These are phyloP conservation scores for Psittacula cyanocephala DNA, from an alignment of 2,113 vertebrate species.

Conservation along the genomic window DNA sequence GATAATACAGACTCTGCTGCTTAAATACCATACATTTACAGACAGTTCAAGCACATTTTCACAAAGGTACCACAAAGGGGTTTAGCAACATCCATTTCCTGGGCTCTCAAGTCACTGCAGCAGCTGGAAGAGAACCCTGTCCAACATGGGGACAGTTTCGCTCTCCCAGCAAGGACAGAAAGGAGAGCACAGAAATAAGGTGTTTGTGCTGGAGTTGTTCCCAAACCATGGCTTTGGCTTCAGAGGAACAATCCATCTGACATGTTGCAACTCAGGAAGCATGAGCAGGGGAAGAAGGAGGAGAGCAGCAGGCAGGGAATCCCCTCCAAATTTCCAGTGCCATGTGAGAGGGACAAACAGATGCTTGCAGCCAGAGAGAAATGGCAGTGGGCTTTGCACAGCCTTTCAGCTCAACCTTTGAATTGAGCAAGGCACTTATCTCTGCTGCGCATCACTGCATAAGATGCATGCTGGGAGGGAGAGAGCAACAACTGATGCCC, in stretches of 20 bases:
- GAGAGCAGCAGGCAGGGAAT: not conserved
- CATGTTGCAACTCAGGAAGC: not conserved
- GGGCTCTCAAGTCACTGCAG: rapidly evolving
- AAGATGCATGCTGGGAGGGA: not conserved
- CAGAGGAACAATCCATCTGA: rapidly evolving
- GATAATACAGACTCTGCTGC: not conserved
- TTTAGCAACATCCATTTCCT: not conserved
- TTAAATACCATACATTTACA: not conserved
- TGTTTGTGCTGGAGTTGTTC: not conserved
- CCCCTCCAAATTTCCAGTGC: not conserved
- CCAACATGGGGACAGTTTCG: rapidly evolving
- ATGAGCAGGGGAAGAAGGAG: not conserved
- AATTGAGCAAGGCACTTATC: not conserved
- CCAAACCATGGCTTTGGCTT: not conserved
- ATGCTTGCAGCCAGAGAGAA: not conserved
- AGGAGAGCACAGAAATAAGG: not conserved
- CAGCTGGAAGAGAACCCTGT: not conserved
- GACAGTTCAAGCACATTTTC: not conserved
- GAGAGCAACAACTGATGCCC: not conserved
- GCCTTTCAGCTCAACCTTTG: not conserved
- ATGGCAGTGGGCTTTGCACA: not conserved
- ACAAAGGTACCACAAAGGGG: not conserved
- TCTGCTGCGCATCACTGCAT: not conserved
- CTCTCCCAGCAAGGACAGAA: rapidly evolving
- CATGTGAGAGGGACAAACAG: not conserved